Evolutionary conservation across 2,888 invertebrate species (phyloP).

Genomic region (Tenthredo distinguenda): DNA sequence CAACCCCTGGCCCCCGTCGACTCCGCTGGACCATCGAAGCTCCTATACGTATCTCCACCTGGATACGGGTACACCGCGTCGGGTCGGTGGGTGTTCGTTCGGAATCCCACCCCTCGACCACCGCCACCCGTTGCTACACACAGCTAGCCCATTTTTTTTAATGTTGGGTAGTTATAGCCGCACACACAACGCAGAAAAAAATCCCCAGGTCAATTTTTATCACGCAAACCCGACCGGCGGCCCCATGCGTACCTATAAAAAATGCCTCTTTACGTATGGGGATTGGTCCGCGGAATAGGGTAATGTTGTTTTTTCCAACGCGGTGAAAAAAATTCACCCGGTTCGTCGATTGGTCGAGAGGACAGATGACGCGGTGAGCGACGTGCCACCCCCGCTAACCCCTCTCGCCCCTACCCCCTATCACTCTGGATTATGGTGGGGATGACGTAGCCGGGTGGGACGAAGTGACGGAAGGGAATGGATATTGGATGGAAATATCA

Average conservation of each 20-base stretch:
- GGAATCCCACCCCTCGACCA: constrained; percentile 54
- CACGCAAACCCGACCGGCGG: constrained; percentile 74
- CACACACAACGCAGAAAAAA: constrained; percentile 56
- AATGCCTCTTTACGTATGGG: constrained; percentile 79
- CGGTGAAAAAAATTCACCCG: constrained; percentile 75
- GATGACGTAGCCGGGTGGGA: constrained; percentile 37
- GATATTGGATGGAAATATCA: constrained; percentile 75
- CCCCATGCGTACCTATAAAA: constrained; percentile 75
- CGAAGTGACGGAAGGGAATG: constrained; percentile 65
- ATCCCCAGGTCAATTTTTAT: constrained; percentile 78
- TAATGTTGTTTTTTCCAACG: constrained; percentile 76
- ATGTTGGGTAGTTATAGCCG: constrained; percentile 78
- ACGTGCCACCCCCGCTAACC: constrained; percentile 74
- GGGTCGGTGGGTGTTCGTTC: constrained; percentile 25
- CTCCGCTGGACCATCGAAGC: constrained; percentile 18
- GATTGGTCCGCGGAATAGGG: constrained; percentile 77
- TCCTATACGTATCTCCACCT: constrained; percentile 20
- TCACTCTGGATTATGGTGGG: constrained; percentile 35
- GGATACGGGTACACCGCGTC: neutral
- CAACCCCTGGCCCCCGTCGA: constrained; percentile 25
- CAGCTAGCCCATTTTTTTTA: constrained; percentile 77
- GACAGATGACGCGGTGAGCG: constrained; percentile 79
- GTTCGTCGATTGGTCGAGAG: constrained; percentile 78
- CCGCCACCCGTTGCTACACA: constrained; percentile 60
- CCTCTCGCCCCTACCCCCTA: constrained; percentile 68